Evolutionary conservation across 1,140 invertebrate species (phyloP).

Genomic region (Rhopalosiphum padi): DNA sequence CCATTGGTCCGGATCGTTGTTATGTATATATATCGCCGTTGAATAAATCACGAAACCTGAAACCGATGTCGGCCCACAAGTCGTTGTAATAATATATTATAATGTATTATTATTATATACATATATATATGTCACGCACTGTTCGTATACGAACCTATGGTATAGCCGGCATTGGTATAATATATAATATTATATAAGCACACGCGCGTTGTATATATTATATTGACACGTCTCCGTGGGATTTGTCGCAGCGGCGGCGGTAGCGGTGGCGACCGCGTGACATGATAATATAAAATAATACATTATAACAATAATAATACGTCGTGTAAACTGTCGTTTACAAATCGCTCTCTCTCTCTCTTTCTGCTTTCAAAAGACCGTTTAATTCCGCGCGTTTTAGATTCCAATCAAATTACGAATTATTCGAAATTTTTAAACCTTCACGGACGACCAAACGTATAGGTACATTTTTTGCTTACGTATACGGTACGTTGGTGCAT

Average conservation of each 20-base stretch:
- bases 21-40: not conserved
- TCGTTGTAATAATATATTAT: constrained; percentile 3
- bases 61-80: not conserved
- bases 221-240: not conserved
- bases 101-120: not conserved
- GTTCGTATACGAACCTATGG: not conserved
- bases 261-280: not conserved
- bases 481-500: not conserved
- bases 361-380: not conserved
- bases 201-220: not conserved
- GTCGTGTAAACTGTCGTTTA: not conserved
- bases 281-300: constrained; percentile 10
- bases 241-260: not conserved
- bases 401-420: not conserved
- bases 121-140: not conserved
- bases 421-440: not conserved
- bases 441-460: too few species aligned
- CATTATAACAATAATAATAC: constrained; percentile 2
- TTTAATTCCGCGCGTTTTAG: not conserved
- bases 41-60: constrained; percentile 15
- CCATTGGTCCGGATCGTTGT: not conserved
- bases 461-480: not conserved
- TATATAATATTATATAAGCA: not conserved
- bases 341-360: not conserved
- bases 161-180: too few species aligned